A percentile compares a stretch with the other conserved stretches of the same genome.
These are phyloP conservation scores for Tamias sibiricus DNA, from an alignment of 2,113 vertebrate genomes.

Conservation along the genomic window DNA sequence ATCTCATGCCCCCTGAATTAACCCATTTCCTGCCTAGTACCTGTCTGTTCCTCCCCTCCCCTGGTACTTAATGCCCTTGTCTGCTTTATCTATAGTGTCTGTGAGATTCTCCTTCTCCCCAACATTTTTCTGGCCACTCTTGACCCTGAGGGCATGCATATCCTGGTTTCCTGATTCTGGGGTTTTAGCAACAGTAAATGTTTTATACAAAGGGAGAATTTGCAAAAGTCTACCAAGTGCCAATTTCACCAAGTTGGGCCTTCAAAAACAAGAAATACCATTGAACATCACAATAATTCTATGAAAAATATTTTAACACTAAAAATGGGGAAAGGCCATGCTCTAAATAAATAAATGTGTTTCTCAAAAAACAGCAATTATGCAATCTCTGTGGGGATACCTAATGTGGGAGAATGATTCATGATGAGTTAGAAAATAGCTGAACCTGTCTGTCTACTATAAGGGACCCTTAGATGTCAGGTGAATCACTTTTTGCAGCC, in stretches of 20 bases:
- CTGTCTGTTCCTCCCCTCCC: not conserved
- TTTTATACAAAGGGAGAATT: slow-evolving; percentile 11
- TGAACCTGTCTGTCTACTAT: not conserved
- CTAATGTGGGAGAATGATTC: not conserved
- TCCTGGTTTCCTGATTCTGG: not conserved
- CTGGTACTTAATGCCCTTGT: not conserved
- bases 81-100: not conserved
- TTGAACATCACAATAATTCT: slow-evolving; percentile 22
- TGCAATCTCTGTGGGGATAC: not conserved
- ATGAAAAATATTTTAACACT: slow-evolving; percentile 14
- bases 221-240: not conserved
- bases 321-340: slow-evolving; percentile 25
- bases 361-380: not conserved
- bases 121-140: not conserved
- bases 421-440: not conserved
- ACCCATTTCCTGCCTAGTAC: not conserved
- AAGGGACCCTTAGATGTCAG: not conserved
- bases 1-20: slow-evolving; percentile 9
- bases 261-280: slow-evolving; percentile 53
- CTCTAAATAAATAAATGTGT: slow-evolving; percentile 39
- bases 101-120: not conserved
- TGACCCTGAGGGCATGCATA: not conserved
- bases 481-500: not conserved
- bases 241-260: not conserved
- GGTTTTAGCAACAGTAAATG: not conserved